phyloP scores from a whole-genome alignment of 2,113 vertebrate species.

The Chloropsis cyanopogon region DNA sequence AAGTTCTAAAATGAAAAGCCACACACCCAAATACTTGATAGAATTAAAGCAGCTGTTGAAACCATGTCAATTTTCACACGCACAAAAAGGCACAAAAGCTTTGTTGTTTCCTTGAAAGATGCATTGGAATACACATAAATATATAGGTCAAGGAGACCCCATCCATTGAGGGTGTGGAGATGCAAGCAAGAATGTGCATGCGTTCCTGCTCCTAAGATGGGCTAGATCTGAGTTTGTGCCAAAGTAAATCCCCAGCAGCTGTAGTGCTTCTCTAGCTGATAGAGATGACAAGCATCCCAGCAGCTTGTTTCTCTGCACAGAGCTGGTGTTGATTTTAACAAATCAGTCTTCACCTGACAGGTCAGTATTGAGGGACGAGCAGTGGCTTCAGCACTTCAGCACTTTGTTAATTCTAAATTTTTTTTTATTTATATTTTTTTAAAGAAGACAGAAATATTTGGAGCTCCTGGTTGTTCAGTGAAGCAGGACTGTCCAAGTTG shows the following conservation, averaged over 20 bases:
- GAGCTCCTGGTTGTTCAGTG: not conserved
- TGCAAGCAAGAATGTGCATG: not conserved
- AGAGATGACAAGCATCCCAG: not conserved
- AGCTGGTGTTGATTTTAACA: not conserved
- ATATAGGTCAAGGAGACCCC: not conserved
- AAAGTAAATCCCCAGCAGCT: not conserved
- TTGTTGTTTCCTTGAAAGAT: not conserved
- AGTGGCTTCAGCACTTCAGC: not conserved
- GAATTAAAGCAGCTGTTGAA: not conserved
- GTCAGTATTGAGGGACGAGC: not conserved
- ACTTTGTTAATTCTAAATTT: not conserved
- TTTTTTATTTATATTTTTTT: no score
- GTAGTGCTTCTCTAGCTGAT: not conserved
- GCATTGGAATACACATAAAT: not conserved
- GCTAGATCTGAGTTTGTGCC: not conserved
- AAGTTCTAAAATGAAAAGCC: not conserved
- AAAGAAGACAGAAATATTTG: not conserved
- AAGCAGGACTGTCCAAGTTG: not conserved
- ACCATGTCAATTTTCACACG: not conserved
- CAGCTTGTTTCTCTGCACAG: not conserved
- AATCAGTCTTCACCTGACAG: not conserved
- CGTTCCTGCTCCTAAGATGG: not conserved
- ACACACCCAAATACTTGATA: not conserved
- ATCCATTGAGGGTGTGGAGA: not conserved
- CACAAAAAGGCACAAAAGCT: not conserved